These are phyloP conservation scores for Percopsis transmontana DNA, from an alignment of 2,113 vertebrate species.

Conservation along the genomic window DNA sequence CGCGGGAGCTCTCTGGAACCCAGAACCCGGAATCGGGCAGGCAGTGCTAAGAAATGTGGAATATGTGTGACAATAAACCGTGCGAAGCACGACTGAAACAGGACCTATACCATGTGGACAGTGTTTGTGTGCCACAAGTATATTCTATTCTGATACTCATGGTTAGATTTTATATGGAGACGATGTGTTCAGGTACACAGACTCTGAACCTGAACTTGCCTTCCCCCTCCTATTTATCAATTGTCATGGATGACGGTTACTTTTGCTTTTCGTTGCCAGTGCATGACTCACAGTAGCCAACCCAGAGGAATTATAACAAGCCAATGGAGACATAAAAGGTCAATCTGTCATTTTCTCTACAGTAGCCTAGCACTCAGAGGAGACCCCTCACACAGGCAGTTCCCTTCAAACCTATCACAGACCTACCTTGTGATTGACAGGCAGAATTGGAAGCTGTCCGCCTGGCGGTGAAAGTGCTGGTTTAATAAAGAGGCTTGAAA, in stretches of 20 bases:
- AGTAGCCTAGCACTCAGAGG: conserved; percentile 18
- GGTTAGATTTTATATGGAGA: neutral
- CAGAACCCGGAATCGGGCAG: too few species aligned
- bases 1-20: too few species aligned
- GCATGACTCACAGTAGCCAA: conserved; percentile 6
- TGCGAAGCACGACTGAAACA: too few species aligned
- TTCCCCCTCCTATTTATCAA: neutral
- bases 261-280: conserved; percentile 12
- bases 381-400: conserved; percentile 16
- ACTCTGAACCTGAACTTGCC: neutral
- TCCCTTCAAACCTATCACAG: conserved; percentile 48
- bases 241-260: neutral
- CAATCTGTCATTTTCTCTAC: conserved; percentile 36
- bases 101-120: too few species aligned
- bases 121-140: too few species aligned
- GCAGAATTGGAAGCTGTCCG: conserved; percentile 26
- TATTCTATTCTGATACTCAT: too few species aligned
- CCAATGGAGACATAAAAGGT: conserved; percentile 44
- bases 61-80: too few species aligned
- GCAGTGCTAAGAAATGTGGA: too few species aligned
- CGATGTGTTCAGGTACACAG: neutral
- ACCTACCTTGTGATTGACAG: conserved; percentile 39
- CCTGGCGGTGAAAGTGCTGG: conserved; percentile 24
- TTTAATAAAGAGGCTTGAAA: conserved; percentile 36
- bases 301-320: conserved; percentile 23